These are phyloP conservation scores for Eucera pruinosa DNA, from an alignment of 2,888 invertebrate genomes.

Conservation along the genomic window DNA sequence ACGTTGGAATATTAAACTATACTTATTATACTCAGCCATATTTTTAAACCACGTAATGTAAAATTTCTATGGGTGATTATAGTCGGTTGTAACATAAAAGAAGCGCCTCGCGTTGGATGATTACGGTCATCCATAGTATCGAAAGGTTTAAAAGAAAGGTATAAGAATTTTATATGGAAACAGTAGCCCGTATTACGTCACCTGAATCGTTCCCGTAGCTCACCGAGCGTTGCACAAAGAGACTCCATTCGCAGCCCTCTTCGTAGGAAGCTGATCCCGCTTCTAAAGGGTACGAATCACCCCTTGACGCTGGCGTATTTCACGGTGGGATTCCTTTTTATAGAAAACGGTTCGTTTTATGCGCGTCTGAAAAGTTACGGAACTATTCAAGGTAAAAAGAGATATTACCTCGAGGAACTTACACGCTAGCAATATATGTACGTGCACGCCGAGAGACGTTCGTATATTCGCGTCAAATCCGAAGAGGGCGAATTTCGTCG, in stretches of 20 bases:
- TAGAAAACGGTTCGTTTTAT: slow-evolving; percentile 53
- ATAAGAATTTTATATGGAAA: too few relatives aligned
- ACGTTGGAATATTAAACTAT: too few relatives aligned
- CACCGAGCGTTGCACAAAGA: background rate
- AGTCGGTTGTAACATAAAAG: too few relatives aligned
- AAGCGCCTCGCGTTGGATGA: too few relatives aligned
- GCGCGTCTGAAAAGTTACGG: slow-evolving; percentile 57
- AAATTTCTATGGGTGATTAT: too few relatives aligned
- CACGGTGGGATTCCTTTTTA: slow-evolving; percentile 53
- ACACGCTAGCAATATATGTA: background rate
- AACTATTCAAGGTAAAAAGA: slow-evolving; percentile 50
- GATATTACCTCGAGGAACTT: slow-evolving; percentile 33
- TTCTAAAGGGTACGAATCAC: slow-evolving; percentile 24
- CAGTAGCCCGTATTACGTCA: background rate
- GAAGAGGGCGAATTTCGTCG: slow-evolving; percentile 19
- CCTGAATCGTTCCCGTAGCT: background rate
- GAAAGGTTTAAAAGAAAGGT: too few relatives aligned
- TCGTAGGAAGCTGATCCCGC: slow-evolving; percentile 30
- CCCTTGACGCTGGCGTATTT: slow-evolving; percentile 30
- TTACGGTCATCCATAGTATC: too few relatives aligned
- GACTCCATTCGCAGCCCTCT: background rate
- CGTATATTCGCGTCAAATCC: background rate
- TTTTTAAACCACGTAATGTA: too few relatives aligned
- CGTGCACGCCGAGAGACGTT: background rate
- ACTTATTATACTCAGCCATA: too few relatives aligned